phyloP scores from a whole-genome alignment of 2,888 invertebrate species.

The Nemotelus pantherinus region DNA sequence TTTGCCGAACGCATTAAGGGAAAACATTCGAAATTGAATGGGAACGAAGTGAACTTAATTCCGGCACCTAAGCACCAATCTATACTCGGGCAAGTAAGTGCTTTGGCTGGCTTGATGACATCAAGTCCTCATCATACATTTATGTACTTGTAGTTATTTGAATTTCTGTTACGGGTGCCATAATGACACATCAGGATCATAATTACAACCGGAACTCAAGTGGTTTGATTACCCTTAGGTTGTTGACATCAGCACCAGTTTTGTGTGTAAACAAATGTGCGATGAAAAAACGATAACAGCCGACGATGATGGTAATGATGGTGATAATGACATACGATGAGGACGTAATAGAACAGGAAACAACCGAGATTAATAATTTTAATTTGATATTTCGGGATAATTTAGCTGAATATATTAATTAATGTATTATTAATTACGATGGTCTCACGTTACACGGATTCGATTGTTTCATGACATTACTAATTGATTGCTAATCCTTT shows the following conservation, averaged over 20 bases:
- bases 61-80: not conserved
- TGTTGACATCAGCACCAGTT: not conserved
- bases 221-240: conserved; percentile 1
- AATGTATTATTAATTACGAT: too few species aligned
- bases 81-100: not conserved
- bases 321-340: too few species aligned
- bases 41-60: not conserved
- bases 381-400: too few species aligned
- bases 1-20: not conserved
- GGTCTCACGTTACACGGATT: too few species aligned
- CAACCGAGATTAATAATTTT: too few species aligned
- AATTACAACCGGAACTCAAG: conserved; percentile 1
- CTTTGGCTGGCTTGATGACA: not conserved
- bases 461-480: too few species aligned
- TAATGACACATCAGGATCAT: not conserved
- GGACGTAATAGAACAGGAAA: too few species aligned
- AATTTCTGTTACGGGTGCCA: not conserved
- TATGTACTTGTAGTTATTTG: not conserved
- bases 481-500: too few species aligned
- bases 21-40: not conserved
- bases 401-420: too few species aligned
- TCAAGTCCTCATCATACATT: not conserved
- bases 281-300: too few species aligned
- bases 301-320: too few species aligned
- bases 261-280: too few species aligned